A percentile compares a stretch with the other conserved stretches of the same genome.
Evolutionary conservation across 2,113 vertebrate species (phyloP).

Genomic region (Prunella fulvescens): DNA sequence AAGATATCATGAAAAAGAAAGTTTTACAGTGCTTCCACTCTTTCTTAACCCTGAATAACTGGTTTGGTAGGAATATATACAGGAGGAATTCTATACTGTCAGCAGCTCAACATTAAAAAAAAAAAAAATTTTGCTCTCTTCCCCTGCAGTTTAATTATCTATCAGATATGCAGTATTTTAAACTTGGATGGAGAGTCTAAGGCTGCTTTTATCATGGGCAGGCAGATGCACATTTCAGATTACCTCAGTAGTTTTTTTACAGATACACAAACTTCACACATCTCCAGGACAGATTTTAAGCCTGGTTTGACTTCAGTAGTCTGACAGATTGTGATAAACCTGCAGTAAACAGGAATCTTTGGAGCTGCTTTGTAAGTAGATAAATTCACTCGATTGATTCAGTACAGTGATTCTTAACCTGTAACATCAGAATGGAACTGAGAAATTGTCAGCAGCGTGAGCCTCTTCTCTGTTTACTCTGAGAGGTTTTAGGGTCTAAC

Average conservation of each 20-base stretch:
- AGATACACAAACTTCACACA: neutral
- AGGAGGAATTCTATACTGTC: neutral
- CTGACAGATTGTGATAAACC: neutral
- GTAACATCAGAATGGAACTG: neutral
- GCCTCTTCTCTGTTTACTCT: neutral
- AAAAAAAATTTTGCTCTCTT: neutral
- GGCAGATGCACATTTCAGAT: neutral
- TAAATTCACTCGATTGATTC: neutral
- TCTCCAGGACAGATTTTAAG: conserved; percentile 6
- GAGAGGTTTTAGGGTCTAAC: neutral
- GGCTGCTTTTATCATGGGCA: neutral
- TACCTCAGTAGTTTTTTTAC: neutral
- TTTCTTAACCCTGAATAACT: neutral
- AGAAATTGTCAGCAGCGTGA: neutral
- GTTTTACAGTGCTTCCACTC: neutral
- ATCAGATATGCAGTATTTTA: neutral
- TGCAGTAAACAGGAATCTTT: neutral
- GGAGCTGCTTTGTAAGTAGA: neutral
- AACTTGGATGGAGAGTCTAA: neutral
- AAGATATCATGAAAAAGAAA: neutral
- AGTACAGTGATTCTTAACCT: neutral
- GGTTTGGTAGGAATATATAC: neutral
- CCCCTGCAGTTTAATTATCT: neutral
- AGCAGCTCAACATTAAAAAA: neutral
- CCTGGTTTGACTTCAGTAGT: conserved; percentile 4